Conservation (phyloP, 2,113 vertebrate genomes). For the Chrysochloris asiatica region DNA sequence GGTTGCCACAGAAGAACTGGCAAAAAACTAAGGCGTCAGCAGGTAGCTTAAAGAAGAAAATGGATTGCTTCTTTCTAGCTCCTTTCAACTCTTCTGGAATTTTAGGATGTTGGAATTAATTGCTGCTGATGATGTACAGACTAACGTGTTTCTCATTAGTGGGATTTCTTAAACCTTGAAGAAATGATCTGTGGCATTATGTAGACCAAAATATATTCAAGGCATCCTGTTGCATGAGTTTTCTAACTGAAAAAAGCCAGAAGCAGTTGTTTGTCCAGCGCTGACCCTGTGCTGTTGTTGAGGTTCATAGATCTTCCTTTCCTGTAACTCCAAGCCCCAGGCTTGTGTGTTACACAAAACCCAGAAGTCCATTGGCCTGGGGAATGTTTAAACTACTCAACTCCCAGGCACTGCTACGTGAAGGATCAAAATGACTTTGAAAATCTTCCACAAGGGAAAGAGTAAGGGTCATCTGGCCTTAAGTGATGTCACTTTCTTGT, state of each 20-base stretch:
- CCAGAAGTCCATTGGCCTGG: not conserved
- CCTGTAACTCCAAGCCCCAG: not conserved
- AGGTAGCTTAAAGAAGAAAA: not conserved
- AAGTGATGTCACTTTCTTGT: not conserved
- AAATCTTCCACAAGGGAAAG: not conserved
- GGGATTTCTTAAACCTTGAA: not conserved
- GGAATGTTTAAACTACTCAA: not conserved
- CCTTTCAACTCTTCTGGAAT: not conserved
- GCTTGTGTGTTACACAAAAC: not conserved
- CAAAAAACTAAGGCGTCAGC: not conserved
- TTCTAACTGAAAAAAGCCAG: not conserved
- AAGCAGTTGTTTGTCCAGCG: not conserved
- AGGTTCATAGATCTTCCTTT: not conserved
- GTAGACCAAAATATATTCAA: slow-evolving; percentile 4
- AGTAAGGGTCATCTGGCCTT: not conserved
- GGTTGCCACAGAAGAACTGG: not conserved
- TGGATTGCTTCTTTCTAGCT: not conserved
- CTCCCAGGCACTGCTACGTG: not conserved
- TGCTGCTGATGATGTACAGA: not conserved
- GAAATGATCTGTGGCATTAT: not conserved
- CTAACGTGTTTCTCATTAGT: slow-evolving; percentile 6
- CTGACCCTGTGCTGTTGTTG: not conserved
- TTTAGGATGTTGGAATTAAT: slow-evolving; percentile 5
- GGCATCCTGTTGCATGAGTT: not conserved
- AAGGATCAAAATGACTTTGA: slow-evolving; percentile 19